Percentiles rank a stretch among this genome's conserved stretches.
phyloP scores from a whole-genome alignment of 2,888 invertebrate genomes.

The Tipula confusa region DNA sequence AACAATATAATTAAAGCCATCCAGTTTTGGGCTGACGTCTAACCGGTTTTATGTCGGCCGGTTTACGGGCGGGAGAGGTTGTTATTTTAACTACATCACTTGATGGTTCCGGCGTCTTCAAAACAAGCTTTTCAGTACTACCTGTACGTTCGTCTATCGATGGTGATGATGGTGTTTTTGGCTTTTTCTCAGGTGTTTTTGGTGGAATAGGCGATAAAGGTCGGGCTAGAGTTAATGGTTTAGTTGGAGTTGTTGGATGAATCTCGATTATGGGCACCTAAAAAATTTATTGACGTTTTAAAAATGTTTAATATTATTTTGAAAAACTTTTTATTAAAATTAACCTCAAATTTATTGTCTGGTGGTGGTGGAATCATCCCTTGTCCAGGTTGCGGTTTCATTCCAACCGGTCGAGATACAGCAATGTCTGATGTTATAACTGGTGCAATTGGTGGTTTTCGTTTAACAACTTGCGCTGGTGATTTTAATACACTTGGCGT shows the following conservation, averaged over 20 bases:
- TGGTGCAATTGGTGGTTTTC: slow-evolving; percentile 42
- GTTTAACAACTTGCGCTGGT: slow-evolving; percentile 54
- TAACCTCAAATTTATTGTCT: not conserved
- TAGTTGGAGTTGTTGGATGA: slow-evolving; percentile 27
- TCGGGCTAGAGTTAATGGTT: not conserved
- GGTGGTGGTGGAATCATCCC: slow-evolving; percentile 50
- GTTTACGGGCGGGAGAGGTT: slow-evolving; percentile 49
- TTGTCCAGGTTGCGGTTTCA: slow-evolving; percentile 51
- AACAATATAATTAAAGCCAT: slow-evolving; percentile 52
- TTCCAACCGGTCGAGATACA: slow-evolving; percentile 51
- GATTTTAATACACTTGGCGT: not conserved
- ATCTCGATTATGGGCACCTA: not conserved
- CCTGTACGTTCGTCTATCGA: slow-evolving; percentile 38
- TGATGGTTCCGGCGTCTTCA: slow-evolving; percentile 38
- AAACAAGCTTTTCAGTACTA: slow-evolving; percentile 55
- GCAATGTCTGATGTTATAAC: slow-evolving; percentile 37
- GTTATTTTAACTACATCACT: slow-evolving; percentile 44
- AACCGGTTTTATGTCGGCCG: slow-evolving; percentile 55
- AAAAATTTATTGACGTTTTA: not conserved
- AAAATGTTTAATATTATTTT: not conserved
- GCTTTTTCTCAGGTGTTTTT: not conserved
- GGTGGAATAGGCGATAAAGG: not conserved
- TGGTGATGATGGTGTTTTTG: not conserved
- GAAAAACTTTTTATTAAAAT: not conserved
- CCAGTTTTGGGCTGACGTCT: slow-evolving; percentile 58